Evolutionary conservation across 2,797 vertebrate genomes (phyloP).

Genomic region (Arctocebus calabarensis): DNA sequence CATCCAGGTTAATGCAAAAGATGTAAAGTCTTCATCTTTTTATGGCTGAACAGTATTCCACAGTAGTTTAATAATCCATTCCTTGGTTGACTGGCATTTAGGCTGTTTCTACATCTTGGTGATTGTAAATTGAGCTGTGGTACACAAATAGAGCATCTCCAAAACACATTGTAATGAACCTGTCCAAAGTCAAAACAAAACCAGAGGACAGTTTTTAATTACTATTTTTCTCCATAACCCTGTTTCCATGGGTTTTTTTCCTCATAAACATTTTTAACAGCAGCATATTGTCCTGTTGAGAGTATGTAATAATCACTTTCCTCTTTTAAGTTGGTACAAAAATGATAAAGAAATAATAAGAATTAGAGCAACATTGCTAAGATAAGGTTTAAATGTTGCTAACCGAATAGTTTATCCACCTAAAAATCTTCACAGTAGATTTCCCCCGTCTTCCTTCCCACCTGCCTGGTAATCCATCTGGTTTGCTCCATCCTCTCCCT

Average conservation of each 20-base stretch:
- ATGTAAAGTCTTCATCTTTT: too few relatives aligned
- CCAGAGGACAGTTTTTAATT: background rate
- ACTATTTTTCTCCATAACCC: background rate
- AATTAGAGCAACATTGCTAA: background rate
- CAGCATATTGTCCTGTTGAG: background rate
- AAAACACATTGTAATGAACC: too few relatives aligned
- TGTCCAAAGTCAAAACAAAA: too few relatives aligned
- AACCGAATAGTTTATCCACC: background rate
- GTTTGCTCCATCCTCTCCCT: background rate
- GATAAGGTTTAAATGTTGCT: background rate
- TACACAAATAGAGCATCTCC: too few relatives aligned
- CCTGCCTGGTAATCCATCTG: too few relatives aligned
- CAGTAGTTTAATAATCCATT: too few relatives aligned
- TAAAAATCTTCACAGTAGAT: background rate
- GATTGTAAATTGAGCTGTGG: too few relatives aligned
- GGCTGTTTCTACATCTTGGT: too few relatives aligned
- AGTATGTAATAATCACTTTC: background rate
- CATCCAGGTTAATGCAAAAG: too few relatives aligned
- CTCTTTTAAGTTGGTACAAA: background rate
- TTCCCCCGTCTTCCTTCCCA: background rate
- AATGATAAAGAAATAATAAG: background rate
- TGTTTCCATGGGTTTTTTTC: background rate
- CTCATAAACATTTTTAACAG: slow-evolving; percentile 7
- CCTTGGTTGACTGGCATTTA: too few relatives aligned
- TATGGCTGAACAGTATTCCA: too few relatives aligned